Percentiles rank a stretch among this genome's conserved stretches.
These are phyloP conservation scores for Sebastes hubbsi DNA, from an alignment of 2,797 vertebrate species.

Conservation along the genomic window DNA sequence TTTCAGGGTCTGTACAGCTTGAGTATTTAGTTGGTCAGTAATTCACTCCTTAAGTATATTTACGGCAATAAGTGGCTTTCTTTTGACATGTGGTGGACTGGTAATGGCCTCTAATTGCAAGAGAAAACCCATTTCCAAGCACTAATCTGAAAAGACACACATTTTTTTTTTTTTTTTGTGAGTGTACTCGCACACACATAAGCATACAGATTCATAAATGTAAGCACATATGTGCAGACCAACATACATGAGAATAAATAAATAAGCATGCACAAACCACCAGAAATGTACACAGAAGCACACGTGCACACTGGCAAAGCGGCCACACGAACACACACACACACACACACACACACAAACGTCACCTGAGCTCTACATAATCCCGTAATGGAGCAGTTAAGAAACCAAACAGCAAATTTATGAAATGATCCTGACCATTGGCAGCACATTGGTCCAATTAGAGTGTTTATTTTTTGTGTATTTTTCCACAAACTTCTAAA, in stretches of 20 bases:
- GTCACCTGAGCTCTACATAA: constrained; percentile 37
- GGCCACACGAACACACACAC: neutral
- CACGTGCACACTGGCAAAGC: neutral
- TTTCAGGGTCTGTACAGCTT: constrained; percentile 65
- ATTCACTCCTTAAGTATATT: constrained; percentile 67
- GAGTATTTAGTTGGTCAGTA: constrained; percentile 68
- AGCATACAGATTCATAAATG: constrained; percentile 20
- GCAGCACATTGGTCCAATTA: constrained; percentile 51
- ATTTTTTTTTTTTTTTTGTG: neutral
- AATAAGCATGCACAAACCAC: constrained; percentile 8
- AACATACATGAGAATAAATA: constrained; percentile 27
- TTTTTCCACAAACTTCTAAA: constrained; percentile 25
- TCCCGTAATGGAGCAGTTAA: constrained; percentile 60
- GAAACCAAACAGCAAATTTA: constrained; percentile 55
- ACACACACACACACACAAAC: neutral
- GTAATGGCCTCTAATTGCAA: constrained; percentile 78
- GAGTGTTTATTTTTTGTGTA: constrained; percentile 44
- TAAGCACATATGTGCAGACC: constrained; percentile 4
- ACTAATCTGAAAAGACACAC: constrained; percentile 69
- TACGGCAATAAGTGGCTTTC: constrained; percentile 61
- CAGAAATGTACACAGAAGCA: constrained; percentile 7
- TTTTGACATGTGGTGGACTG: constrained; percentile 72
- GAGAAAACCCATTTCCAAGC: constrained; percentile 68
- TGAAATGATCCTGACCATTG: constrained; percentile 56
- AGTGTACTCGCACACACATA: neutral